Conservation (phyloP, 2,797 vertebrate genomes). For the Pseudochirops corinnae region DNA sequence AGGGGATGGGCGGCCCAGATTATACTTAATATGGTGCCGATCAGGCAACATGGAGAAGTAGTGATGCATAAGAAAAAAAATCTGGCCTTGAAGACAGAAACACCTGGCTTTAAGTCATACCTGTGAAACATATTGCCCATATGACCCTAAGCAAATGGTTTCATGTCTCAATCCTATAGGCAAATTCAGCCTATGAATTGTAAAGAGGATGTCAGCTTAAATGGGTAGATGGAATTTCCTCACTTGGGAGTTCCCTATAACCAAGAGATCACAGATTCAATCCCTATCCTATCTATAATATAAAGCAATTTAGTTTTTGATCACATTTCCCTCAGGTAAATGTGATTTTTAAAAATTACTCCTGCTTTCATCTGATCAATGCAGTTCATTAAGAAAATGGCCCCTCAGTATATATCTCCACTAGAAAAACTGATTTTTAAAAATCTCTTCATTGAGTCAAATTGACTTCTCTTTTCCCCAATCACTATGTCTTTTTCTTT, state of each 20-base stretch:
- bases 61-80: neutral
- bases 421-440: neutral
- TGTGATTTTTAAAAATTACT: neutral
- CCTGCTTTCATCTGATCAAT: neutral
- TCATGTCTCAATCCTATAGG: neutral
- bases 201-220: neutral
- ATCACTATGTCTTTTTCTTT: neutral
- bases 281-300: neutral
- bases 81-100: neutral
- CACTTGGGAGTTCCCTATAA: neutral
- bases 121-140: neutral
- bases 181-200: neutral
- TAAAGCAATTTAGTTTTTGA: neutral
- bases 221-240: neutral
- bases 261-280: neutral
- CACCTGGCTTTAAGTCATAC: neutral
- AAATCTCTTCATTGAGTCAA: conserved; percentile 25
- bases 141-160: neutral
- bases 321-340: neutral
- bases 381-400: conserved; percentile 33
- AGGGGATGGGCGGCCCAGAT: neutral
- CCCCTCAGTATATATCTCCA: conserved; percentile 6
- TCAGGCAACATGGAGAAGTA: neutral
- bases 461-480: neutral
- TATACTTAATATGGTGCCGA: neutral